Evolutionary conservation across 2,888 invertebrate species (phyloP), one percentile per base, ranked within the genome.

Genomic region (Dryocosmus kuriphilus): DNA sequence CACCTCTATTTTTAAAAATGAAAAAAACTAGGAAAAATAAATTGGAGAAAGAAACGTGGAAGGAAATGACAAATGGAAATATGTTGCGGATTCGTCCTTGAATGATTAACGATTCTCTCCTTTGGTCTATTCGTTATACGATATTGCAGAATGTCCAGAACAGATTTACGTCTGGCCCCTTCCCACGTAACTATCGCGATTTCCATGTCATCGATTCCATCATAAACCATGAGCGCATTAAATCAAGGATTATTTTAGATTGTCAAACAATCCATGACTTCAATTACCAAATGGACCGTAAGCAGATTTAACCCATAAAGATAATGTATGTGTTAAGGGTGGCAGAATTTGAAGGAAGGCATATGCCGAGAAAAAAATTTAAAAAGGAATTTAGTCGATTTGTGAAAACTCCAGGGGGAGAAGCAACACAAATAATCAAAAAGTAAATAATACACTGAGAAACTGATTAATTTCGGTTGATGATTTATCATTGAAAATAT

Each of bases 91-190:
- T 63, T 78, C 74, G 74, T 77, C 76, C 75, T 73, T 57, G 67
- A 73, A 80, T 85, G 84, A 83, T 84, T 83, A 85, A 85, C 83
- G 83, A 82, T 78, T 65, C 62, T 55, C 38, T 74, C 75, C 35
- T 74, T 74, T 79, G 62, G 76, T 81, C 81, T 78, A 78, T 80
- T 76, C 62, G 76, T 63, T 76, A 63, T 55, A 65, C 77, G 73
- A 77, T 60, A 65, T 65, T 73, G 76, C 24, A 65, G 57, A 77
- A 74, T 73, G 75, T 77, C 75, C 76, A 57, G 46, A 79, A 77
- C 75, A 46, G 74, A 74, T 65, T 76, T 27, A 75, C 51, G 24
- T 63, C 22, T 74, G 35, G 35, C 14, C 60, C 46, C 32, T 35
- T 67, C 22, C 35, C 77, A 63, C 51, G 51, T 71, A 51, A 71